Percentiles rank a stretch among this genome's conserved stretches.
Conservation (phyloP, 1,140 invertebrate genomes). For the Pteromalus puparum region DNA sequence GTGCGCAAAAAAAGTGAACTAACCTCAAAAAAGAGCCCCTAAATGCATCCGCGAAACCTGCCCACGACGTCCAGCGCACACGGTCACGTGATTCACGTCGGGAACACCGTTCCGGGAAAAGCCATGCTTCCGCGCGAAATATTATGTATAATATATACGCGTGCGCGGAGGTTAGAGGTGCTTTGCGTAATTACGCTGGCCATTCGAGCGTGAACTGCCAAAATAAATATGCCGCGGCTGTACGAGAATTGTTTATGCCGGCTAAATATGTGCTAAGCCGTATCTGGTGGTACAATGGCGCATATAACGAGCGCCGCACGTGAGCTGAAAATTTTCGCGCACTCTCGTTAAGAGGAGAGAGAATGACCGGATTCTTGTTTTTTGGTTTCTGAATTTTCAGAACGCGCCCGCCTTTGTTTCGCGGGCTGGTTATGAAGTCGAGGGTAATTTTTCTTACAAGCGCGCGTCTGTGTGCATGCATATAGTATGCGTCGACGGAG, state of each 20-base stretch:
- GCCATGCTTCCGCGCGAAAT: background rate
- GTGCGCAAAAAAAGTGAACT: background rate
- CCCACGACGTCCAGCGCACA: background rate
- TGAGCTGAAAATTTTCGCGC: background rate
- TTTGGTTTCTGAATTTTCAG: background rate
- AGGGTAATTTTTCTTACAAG: background rate
- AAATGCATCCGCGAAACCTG: background rate
- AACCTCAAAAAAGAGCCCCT: background rate
- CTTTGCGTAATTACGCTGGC: background rate
- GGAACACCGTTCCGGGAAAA: background rate
- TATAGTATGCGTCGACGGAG: background rate
- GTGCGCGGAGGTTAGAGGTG: background rate
- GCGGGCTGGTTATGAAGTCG: background rate
- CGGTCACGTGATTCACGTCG: background rate
- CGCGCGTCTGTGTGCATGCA: too few relatives aligned
- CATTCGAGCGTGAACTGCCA: background rate
- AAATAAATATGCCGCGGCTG: background rate
- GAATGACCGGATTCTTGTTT: background rate
- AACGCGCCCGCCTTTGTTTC: background rate
- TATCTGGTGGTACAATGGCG: background rate
- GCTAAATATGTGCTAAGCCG: background rate
- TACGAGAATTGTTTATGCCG: too few relatives aligned
- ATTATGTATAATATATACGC: too few relatives aligned
- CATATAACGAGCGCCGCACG: background rate
- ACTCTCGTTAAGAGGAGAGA: too few relatives aligned